phyloP scores from a whole-genome alignment of 2,888 invertebrate species.

The Lasius platythorax region DNA sequence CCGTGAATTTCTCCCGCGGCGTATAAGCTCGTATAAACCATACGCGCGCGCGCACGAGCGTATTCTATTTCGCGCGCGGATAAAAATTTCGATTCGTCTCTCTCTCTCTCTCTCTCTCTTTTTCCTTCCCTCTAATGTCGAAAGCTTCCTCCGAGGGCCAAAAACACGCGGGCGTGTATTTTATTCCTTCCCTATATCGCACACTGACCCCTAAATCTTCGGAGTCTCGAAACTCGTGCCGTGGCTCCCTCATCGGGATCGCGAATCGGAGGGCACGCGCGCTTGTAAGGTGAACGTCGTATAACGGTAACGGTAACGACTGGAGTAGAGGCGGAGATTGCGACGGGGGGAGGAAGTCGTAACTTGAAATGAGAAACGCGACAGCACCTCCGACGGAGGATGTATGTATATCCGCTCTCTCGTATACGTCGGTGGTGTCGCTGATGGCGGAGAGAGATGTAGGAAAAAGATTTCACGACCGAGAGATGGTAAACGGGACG shows the following conservation, averaged over 20 bases:
- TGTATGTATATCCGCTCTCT: constrained; percentile 60
- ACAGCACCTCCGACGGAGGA: constrained; percentile 53
- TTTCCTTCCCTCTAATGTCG: constrained; percentile 27
- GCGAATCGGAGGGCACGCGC: constrained; percentile 36
- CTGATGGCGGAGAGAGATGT: constrained; percentile 75
- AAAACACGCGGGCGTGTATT: constrained; percentile 4
- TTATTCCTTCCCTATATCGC: constrained; percentile 24
- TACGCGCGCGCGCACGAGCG: constrained; percentile 58
- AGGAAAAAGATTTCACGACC: constrained; percentile 79
- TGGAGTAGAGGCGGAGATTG: constrained; percentile 21
- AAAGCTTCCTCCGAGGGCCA: not conserved
- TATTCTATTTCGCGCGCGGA: constrained; percentile 83
- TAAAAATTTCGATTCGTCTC: constrained; percentile 80
- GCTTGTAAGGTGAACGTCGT: constrained; percentile 64
- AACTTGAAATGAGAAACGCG: constrained; percentile 70
- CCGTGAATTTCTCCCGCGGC: constrained; percentile 73
- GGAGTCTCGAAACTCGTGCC: constrained; percentile 34
- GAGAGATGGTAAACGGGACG: constrained; percentile 82
- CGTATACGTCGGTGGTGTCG: constrained; percentile 47
- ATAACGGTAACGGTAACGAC: constrained; percentile 61
- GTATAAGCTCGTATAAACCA: constrained; percentile 81
- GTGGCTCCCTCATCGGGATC: constrained; percentile 7
- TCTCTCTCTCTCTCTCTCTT: too few species aligned
- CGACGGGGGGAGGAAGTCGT: constrained; percentile 67
- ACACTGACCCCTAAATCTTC: constrained; percentile 51